Base-by-base conservation (phyloP, 2,888 invertebrate genomes). In the Antheraea yamamai region DNA sequence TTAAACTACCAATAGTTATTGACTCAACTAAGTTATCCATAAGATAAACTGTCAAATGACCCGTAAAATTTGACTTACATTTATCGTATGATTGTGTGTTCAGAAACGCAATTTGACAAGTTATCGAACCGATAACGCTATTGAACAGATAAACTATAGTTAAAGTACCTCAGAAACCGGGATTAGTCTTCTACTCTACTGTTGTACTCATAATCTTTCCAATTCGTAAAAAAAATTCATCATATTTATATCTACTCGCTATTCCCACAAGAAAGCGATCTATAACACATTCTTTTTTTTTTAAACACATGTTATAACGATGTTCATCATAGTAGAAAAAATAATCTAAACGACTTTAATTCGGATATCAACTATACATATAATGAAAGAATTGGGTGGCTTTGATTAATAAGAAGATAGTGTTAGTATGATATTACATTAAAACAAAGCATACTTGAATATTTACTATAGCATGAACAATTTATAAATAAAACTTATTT, bases 271-370 rank as follows among this genome's bases (percentile, higher is more conserved):
- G 26, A 30, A 66, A 30, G 10, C 23, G 12, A 61, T 61, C 23
- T 61, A 66, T 26, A 66, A 66, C 64, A 66, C 26, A 30, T 66
- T 66, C 64, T 8, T 61, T 61, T 61, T 23, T 8, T 61, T 66
- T 66, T 16, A 4, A 66, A 66, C 64, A 66, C 64, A 66, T 66
- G 64, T 30, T 66, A 66, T 66, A 26, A 66, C 64, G 30, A 30
- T 16, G 64, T 66, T 66, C 26, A 26, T 39, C 4, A 47, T 39
- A 71, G n/a, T 71, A 47, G 71, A 71, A 66, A 66, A 66, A 66
- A 66, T 23, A 66, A 66, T 30, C 64, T 14, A 66, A 66, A 16
- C 64, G 14, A 66, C 3, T 66, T 12, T 30, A 16, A 66, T 66
- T 66, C 64, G 64, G 64, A 66, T 66, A 26, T 66, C 64, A 26